These are phyloP conservation scores for Monochamus saltuarius DNA, from an alignment of 1,140 invertebrate genomes.

Conservation along the genomic window DNA sequence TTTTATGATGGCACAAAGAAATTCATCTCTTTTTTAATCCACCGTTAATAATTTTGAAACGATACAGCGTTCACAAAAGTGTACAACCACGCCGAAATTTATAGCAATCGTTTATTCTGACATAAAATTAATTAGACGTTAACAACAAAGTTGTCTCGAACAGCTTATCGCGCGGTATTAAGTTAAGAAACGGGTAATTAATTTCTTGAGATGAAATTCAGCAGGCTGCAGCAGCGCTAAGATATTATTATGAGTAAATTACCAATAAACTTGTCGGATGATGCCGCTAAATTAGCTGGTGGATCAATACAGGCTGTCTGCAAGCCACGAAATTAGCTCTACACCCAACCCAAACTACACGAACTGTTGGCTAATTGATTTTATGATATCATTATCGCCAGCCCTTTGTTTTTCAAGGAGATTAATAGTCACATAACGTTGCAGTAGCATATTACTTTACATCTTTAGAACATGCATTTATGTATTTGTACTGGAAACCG, in stretches of 20 bases:
- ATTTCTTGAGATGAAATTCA: constrained; percentile 35
- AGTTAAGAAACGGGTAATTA: constrained; percentile 35
- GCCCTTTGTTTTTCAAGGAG: not conserved
- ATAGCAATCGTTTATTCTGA: not conserved
- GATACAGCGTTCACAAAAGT: no score
- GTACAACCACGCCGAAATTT: not conserved
- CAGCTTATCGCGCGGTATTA: constrained; percentile 22
- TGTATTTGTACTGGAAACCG: no score
- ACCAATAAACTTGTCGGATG: constrained; percentile 44
- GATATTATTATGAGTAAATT: constrained; percentile 44
- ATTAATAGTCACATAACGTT: not conserved
- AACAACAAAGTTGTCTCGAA: constrained; percentile 5
- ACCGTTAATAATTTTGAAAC: no score
- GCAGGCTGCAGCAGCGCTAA: constrained; percentile 22
- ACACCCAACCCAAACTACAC: constrained; percentile 7
- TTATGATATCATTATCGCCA: constrained; percentile 22
- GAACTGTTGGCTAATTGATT: constrained; percentile 21
- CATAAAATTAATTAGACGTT: constrained; percentile 20
- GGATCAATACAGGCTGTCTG: constrained; percentile 28
- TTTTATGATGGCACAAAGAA: no score
- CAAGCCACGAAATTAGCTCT: constrained; percentile 20
- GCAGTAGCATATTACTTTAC: not conserved
- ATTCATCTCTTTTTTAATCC: no score
- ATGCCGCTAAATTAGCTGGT: constrained; percentile 36
- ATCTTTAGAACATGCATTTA: no score